Percentiles rank a stretch among this genome's conserved stretches.
These are phyloP conservation scores for Gerris buenoi DNA, from an alignment of 1,140 invertebrate species.

Conservation along the genomic window DNA sequence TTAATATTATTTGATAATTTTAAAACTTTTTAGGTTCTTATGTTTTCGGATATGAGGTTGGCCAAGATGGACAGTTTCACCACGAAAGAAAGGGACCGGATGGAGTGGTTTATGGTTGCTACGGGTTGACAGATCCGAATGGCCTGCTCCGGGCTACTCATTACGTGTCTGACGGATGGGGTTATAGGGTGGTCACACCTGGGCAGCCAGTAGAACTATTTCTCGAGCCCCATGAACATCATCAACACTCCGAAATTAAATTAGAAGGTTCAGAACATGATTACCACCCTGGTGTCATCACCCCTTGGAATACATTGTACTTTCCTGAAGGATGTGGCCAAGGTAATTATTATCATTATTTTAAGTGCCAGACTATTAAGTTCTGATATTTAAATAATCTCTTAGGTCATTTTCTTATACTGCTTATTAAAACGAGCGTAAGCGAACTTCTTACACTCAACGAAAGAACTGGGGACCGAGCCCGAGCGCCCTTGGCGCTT, in stretches of 20 bases:
- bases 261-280: constrained; percentile 22
- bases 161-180: constrained; percentile 60
- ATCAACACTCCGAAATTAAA: constrained; percentile 9
- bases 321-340: constrained; percentile 42
- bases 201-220: constrained; percentile 51
- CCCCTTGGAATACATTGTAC: constrained; percentile 41
- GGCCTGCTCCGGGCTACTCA: constrained; percentile 48
- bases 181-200: constrained; percentile 52
- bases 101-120: constrained; percentile 61
- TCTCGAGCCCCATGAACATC: constrained; percentile 30
- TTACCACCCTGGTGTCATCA: constrained; percentile 36
- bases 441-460: too few species aligned
- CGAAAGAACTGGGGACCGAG: too few species aligned
- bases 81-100: constrained; percentile 56
- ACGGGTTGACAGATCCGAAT: constrained; percentile 54
- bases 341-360: too few species aligned
- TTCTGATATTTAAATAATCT: too few species aligned
- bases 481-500: too few species aligned
- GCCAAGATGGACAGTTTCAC: constrained; percentile 56
- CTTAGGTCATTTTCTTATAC: too few species aligned
- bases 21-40: constrained; percentile 16
- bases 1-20: too few species aligned
- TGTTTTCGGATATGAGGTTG: constrained; percentile 33
- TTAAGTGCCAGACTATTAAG: too few species aligned
- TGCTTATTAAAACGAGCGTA: too few species aligned